Evolutionary conservation across 2,113 vertebrate species (phyloP).

Genomic region (Poecile atricapillus): DNA sequence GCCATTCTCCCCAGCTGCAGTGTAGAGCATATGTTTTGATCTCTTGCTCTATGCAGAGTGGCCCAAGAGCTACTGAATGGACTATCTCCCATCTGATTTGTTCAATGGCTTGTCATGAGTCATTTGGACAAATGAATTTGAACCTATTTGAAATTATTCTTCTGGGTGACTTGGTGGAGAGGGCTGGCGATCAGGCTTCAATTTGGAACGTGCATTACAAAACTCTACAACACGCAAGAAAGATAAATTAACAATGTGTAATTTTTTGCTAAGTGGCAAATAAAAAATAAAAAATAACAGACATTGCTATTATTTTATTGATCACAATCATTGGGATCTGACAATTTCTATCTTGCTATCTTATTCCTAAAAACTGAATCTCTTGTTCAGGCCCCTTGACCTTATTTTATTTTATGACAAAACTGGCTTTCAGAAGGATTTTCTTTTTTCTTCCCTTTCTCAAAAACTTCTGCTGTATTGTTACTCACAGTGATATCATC

Average conservation of each 20-base stretch:
- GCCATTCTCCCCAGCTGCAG: neutral
- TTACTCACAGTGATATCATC: neutral
- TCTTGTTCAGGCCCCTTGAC: neutral
- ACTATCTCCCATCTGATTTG: neutral
- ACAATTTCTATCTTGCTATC: neutral
- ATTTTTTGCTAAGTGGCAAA: neutral
- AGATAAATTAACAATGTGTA: too few species aligned
- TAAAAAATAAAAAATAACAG: neutral
- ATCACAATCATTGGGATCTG: neutral
- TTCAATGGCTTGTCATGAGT: neutral
- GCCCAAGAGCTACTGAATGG: rapidly evolving
- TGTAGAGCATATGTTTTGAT: neutral
- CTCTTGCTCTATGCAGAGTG: neutral
- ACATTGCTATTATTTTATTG: neutral
- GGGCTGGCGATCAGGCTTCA: neutral
- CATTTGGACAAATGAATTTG: too few species aligned
- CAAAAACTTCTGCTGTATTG: neutral
- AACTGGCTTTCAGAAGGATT: neutral
- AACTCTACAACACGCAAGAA: neutral
- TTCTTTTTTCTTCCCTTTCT: neutral
- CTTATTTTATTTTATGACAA: neutral
- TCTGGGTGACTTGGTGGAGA: neutral
- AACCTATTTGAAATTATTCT: neutral
- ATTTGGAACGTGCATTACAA: neutral
- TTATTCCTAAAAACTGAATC: neutral